Percentiles rank a stretch among this genome's conserved stretches.
phyloP scores from a whole-genome alignment of 2,797 vertebrate species.

The Malacoraja senta region DNA sequence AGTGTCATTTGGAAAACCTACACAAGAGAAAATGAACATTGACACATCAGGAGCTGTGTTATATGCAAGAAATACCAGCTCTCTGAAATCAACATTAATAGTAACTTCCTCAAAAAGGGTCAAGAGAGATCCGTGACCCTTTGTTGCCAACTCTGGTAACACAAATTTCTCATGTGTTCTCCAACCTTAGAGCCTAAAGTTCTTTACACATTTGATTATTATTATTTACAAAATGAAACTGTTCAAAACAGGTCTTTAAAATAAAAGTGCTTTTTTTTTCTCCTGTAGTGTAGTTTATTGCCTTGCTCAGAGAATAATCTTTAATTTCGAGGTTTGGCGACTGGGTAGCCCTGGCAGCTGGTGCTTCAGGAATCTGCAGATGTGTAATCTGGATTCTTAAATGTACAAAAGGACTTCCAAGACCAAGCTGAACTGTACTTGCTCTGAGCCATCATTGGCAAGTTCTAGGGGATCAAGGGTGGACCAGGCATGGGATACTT shows the following conservation, averaged over 20 bases:
- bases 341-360: background rate
- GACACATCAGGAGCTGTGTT: background rate
- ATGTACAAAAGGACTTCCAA: background rate
- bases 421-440: background rate
- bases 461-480: background rate
- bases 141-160: background rate
- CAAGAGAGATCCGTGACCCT: background rate
- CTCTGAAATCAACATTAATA: background rate
- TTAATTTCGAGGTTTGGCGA: background rate
- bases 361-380: background rate
- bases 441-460: background rate
- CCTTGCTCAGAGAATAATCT: background rate
- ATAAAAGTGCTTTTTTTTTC: background rate
- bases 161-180: background rate
- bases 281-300: background rate
- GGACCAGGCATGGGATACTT: too few relatives aligned
- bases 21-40: slow-evolving; percentile 27
- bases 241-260: background rate
- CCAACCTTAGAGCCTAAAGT: background rate
- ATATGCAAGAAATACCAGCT: too few relatives aligned
- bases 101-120: background rate
- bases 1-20: slow-evolving; percentile 56
- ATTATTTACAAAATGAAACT: background rate
- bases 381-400: background rate
- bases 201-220: background rate